Base-by-base conservation (phyloP, 35 echinoderm and acorn worm genomes). In the Apostichopus parvimensis region DNA sequence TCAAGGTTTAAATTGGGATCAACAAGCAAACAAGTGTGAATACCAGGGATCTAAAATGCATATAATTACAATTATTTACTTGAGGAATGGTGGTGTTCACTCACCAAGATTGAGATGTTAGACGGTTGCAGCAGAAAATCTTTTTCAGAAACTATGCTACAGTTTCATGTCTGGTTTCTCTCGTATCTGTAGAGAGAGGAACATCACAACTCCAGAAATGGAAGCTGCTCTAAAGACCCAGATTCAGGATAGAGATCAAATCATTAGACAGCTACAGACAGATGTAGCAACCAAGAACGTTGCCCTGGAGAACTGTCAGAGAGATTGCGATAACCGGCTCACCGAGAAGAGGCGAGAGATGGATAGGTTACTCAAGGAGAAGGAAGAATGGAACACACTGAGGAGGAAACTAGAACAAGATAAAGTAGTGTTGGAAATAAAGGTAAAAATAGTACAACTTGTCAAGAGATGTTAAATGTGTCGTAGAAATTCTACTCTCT, bases 211-310 rank as follows among this genome's bases (percentile, higher is more conserved):
- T 45, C 95, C 90, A 5, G 95, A 96, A 53, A 90, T 89, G n/a
- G 95, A 96, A 79, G 53, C 90, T 12, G 17, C 83, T 6, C 83
- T 96, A 10, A 79, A 79, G 24, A 72, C 90, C 12, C 95, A 96
- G 90, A 84, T 96, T 9, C 54, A 92, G 8, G 95, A 96, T 26
- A 83, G 87, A 53, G 94, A 94, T 57, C 93, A 96, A 52, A 92
- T 90, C 83, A 96, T 96, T 45, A 86, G 83, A 25, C 93, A 96
- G 77, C 62, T 96, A 72, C 95, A 96, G 90, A 92, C 90, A 15
- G 95, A 96, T 83, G 59, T 96, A 4, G 95, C 95, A 53, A 89
- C 95, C 79, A 96, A 94, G 93, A 96, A 94, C 25, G 87, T 96
- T 21, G 90, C 95, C 57, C 70, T 96, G 92, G 95, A 96, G 53